Evolutionary conservation across 2,888 invertebrate species (phyloP), one percentile per base, ranked within the genome.

Genomic region (Prosopocoilus inquinatus): DNA sequence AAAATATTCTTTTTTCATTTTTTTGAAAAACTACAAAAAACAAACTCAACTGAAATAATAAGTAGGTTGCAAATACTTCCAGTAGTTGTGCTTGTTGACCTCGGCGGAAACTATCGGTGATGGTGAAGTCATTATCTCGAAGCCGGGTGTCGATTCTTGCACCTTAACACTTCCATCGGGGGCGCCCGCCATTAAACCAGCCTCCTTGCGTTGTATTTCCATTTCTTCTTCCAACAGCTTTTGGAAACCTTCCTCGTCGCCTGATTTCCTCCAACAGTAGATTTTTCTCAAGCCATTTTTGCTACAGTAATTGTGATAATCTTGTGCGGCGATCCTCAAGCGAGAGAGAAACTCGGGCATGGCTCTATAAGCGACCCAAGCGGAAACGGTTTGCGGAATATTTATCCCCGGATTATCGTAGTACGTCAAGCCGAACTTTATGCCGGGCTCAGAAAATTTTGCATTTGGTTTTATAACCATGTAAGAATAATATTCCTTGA

Each of bases 351-450:
- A 92, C 55, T 89, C 87, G 1, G 92, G 91, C 75, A 91, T 87
- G 20, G 89, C 91, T 70, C 83, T 80, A 59, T 85, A 85, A 0
- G 86, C 83, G 0, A 87, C 91, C 91, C 92, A 94, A 0, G 86
- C 80, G 16, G 85, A 84, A 43, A 90, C 79, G 38, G 85, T 80
- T 7, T 87, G 80, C 0, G 93, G 90, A 66, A 94, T 84, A 47
- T 87, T 85, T 2, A 87, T 79, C 0, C 91, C 92, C 7, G 94
- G 92, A 79, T 93, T 90, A 73, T 94, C 94, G 75, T 88, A 94
- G 76, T 94, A 94, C 0, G 93, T 94, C 36, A 94, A 77, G 35
- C 89, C 87, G 76, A 92, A 94, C 74, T 94, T 90, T 68, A 90
- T 83, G 9, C 91, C 90, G 13, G 82, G 80, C 74, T 85, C 76